Base-by-base conservation (phyloP, 2,797 vertebrate genomes). In the Danio jaintianensis region DNA sequence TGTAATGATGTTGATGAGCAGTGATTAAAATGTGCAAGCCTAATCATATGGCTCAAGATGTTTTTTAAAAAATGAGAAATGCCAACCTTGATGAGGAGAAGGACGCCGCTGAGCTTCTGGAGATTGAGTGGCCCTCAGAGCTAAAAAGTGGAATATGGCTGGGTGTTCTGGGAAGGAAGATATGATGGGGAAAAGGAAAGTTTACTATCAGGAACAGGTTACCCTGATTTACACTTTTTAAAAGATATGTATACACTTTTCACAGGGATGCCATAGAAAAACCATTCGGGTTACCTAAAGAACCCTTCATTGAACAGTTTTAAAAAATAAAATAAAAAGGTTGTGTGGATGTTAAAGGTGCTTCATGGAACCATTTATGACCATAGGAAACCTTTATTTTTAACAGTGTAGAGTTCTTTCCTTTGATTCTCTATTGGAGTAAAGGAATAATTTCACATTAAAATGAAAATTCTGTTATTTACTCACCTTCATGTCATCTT, bases 71-170 rank as follows among this genome's bases (percentile, higher is more conserved):
- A 36, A 61, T 67, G 36, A 74, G 36, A 58, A 69, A 75, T 55
- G 71, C 94, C 90, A 93, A 95, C 94, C 94, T 95, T 93, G 93
- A 91, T 88, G 91, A 90, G 93, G 93, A 90, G 92, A 93, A 92
- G 92, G 92, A 92, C 91, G 92, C 88, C 91, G 91, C 92, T 92
- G 90, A 89, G 90, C 91, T 91, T 93, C 91, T 89, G 91, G 22
- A 48, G 72, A 82, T 63, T 92, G 87, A 92, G 89, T 90, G 94
- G 92, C 91, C 93, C 93, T 90, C 92, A 45, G 88, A 92, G 92
- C 93, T 95, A 95, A 94, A 95, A 94, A 91, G 93, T 91, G 87
- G 94, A 95, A 92, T 95, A 94, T 89, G 94, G 94, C 92, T 94
- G 94, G 90, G 94, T 95, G 90, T 95, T 95, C 94, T 95, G 93